A percentile compares a stretch with the other conserved stretches of the same genome.
phyloP scores from a whole-genome alignment of 1,140 invertebrate genomes.

The Mercenaria mercenaria region DNA sequence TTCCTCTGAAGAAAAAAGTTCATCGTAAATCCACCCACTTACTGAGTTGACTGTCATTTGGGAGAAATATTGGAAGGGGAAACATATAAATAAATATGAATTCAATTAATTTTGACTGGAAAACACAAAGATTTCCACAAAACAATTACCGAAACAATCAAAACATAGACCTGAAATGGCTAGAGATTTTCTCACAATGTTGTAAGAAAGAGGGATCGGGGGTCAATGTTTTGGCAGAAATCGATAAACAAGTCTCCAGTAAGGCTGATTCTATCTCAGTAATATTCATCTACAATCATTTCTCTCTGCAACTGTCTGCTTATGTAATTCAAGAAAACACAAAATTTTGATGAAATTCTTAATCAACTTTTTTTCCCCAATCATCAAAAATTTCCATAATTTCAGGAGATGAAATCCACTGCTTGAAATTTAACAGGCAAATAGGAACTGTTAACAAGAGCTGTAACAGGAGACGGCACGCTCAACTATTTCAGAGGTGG shows the following conservation, averaged over 20 bases:
- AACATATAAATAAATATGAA: conserved; percentile 12
- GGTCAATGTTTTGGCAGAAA: background rate
- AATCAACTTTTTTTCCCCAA: background rate
- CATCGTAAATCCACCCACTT: too few species aligned
- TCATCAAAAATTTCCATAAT: too few species aligned
- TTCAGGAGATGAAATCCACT: too few species aligned
- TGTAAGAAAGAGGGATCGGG: background rate
- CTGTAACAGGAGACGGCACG: too few species aligned
- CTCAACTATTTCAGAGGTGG: too few species aligned
- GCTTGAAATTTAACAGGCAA: too few species aligned
- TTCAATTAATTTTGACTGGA: conserved; percentile 28
- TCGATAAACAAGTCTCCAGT: conserved; percentile 13
- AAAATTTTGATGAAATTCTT: conserved; percentile 6
- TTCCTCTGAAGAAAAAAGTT: too few species aligned
- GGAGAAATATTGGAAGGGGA: too few species aligned
- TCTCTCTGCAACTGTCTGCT: background rate
- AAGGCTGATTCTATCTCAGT: background rate
- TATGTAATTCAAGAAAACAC: conserved; percentile 8
- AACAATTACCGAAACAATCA: conserved; percentile 1
- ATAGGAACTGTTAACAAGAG: too few species aligned
- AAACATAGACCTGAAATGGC: background rate
- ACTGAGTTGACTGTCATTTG: too few species aligned
- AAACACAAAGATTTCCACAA: background rate
- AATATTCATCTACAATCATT: background rate
- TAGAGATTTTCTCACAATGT: background rate